phyloP scores from a whole-genome alignment of 2,888 invertebrate genomes.

The Dascillus cervinus region DNA sequence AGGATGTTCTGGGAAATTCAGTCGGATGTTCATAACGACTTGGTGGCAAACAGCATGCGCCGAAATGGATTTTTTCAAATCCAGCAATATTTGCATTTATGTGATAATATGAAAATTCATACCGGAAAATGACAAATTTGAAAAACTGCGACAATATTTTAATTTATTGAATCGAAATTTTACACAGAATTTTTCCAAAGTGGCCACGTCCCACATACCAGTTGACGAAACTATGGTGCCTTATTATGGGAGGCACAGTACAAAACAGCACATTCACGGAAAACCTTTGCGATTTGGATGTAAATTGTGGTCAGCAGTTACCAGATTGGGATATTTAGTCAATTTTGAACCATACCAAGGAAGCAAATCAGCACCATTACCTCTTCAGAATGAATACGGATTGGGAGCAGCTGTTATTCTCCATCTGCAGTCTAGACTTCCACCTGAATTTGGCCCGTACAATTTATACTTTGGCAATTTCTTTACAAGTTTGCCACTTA shows the following conservation, averaged over 20 bases:
- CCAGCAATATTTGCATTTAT: neutral
- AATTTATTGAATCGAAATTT: constrained; percentile 1
- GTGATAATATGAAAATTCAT: neutral
- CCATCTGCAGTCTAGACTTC: constrained; percentile 1
- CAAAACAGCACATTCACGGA: constrained; percentile 5
- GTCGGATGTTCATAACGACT: constrained; percentile 2
- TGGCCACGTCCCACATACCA: constrained; percentile 1
- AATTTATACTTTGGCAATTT: constrained; percentile 4
- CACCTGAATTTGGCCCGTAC: constrained; percentile 1
- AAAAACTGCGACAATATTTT: neutral
- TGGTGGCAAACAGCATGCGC: too few relatives aligned
- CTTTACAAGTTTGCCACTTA: neutral
- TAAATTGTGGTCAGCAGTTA: constrained; percentile 1
- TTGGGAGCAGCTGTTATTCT: constrained; percentile 3
- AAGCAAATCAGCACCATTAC: constrained; percentile 1
- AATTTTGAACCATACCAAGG: constrained; percentile 1
- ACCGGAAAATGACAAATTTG: constrained; percentile 4
- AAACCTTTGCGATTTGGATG: constrained; percentile 3
- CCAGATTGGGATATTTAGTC: neutral
- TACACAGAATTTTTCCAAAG: too few relatives aligned
- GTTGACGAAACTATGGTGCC: constrained; percentile 4
- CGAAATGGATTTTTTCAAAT: constrained; percentile 1
- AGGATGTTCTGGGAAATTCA: constrained; percentile 5
- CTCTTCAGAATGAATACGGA: constrained; percentile 1
- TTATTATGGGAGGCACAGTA: constrained; percentile 3